A percentile compares a stretch with the other conserved stretches of the same genome.
Conservation (phyloP, 2,888 invertebrate species). For the Yponomeuta sedellus region DNA sequence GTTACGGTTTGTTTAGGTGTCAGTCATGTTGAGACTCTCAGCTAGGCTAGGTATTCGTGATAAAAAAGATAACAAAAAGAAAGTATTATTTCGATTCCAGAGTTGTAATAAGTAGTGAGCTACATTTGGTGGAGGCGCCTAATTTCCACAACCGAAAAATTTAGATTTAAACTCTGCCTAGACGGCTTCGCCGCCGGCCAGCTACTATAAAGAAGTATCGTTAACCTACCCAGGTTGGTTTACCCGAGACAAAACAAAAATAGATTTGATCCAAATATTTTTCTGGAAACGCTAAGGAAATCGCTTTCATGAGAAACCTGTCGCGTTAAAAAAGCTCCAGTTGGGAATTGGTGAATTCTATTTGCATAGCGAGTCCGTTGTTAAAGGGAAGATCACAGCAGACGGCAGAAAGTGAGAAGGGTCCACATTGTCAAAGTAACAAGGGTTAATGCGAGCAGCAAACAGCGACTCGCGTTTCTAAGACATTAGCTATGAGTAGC, state of each 20-base stretch:
- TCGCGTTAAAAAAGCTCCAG: constrained; percentile 31
- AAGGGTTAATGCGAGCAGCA: constrained; percentile 52
- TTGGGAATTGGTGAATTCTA: constrained; percentile 39
- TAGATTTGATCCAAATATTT: not conserved
- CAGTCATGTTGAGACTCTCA: too few relatives aligned
- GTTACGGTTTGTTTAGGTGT: too few relatives aligned
- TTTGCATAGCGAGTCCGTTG: constrained; percentile 43
- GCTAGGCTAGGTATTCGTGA: too few relatives aligned
- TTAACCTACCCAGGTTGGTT: too few relatives aligned
- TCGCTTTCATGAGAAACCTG: not conserved
- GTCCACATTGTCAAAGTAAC: constrained; percentile 56
- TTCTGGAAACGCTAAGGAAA: not conserved
- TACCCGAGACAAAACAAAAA: not conserved
- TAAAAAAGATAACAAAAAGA: too few relatives aligned
- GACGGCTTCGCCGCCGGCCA: too few relatives aligned
- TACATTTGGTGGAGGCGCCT: too few relatives aligned
- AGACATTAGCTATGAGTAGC: constrained; percentile 16
- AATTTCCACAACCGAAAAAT: too few relatives aligned
- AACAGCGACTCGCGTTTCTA: constrained; percentile 42
- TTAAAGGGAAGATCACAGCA: constrained; percentile 31
- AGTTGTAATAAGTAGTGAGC: too few relatives aligned
- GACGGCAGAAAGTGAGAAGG: constrained; percentile 50
- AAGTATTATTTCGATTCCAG: too few relatives aligned
- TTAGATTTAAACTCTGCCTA: too few relatives aligned
- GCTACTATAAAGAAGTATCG: too few relatives aligned